Conservation (phyloP, 2,113 vertebrate species). For the Sterrhoptilus dennistouni region DNA sequence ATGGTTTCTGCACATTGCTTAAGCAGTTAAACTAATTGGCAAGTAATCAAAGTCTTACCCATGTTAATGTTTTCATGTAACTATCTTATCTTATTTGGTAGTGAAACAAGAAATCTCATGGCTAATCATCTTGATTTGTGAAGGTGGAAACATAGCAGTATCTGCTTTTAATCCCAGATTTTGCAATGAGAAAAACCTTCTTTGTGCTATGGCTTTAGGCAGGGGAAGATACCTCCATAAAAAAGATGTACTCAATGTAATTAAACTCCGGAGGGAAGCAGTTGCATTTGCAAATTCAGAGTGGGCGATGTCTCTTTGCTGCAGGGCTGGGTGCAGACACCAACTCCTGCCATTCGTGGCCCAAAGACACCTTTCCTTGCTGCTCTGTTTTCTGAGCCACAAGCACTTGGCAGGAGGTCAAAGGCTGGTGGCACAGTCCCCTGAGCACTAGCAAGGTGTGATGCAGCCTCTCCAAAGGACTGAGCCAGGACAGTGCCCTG, state of each 20-base stretch:
- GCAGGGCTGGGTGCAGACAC: background rate
- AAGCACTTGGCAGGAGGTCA: background rate
- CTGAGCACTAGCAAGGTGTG: fast-evolving
- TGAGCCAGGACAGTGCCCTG: background rate
- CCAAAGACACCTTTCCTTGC: background rate
- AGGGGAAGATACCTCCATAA: background rate
- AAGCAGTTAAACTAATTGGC: background rate
- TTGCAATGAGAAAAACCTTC: background rate
- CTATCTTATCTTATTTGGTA: background rate
- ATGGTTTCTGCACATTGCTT: background rate
- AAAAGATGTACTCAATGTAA: background rate
- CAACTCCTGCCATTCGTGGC: fast-evolving
- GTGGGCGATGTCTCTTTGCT: background rate
- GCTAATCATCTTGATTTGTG: background rate
- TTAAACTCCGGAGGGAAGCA: background rate
- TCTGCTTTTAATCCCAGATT: background rate
- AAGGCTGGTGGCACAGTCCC: background rate
- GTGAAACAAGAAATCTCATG: background rate
- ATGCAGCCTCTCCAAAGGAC: background rate
- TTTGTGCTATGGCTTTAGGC: background rate
- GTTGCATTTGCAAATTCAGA: background rate
- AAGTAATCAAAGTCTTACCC: background rate
- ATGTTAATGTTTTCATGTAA: background rate
- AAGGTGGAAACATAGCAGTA: background rate
- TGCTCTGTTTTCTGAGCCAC: background rate